phyloP scores from a whole-genome alignment of 2,797 vertebrate species.

The Cossypha niveicapilla region DNA sequence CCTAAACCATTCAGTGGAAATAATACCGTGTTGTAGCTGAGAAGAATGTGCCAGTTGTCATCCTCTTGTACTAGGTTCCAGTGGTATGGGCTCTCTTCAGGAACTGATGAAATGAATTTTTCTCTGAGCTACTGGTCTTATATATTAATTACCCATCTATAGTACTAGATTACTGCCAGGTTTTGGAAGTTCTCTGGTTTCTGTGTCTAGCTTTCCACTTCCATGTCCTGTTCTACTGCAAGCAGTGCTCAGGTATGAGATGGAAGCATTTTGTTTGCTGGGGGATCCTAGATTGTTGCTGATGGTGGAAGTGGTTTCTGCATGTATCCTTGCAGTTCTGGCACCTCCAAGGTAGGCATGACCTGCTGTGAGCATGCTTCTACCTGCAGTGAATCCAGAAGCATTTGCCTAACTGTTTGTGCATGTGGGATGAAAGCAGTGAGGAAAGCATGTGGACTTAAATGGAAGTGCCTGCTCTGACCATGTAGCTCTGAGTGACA shows the following conservation, averaged over 20 bases:
- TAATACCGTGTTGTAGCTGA: not conserved
- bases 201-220: not conserved
- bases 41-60: not conserved
- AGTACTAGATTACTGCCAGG: not conserved
- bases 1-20: not conserved
- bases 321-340: not conserved
- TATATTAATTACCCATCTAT: not conserved
- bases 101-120: not conserved
- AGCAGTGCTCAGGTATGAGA: not conserved
- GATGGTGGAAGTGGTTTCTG: not conserved
- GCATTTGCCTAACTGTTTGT: rapidly evolving
- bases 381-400: not conserved
- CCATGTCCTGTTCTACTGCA: not conserved
- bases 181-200: not conserved
- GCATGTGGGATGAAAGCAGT: not conserved
- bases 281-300: not conserved
- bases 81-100: not conserved
- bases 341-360: not conserved
- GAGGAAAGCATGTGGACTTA: rapidly evolving
- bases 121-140: not conserved
- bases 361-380: not conserved
- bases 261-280: not conserved
- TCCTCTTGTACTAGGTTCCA: not conserved
- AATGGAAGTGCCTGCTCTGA: not conserved
- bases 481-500: not conserved